Evolutionary conservation across 1,140 invertebrate genomes (phyloP).

Genomic region (Hycleus cichorii): DNA sequence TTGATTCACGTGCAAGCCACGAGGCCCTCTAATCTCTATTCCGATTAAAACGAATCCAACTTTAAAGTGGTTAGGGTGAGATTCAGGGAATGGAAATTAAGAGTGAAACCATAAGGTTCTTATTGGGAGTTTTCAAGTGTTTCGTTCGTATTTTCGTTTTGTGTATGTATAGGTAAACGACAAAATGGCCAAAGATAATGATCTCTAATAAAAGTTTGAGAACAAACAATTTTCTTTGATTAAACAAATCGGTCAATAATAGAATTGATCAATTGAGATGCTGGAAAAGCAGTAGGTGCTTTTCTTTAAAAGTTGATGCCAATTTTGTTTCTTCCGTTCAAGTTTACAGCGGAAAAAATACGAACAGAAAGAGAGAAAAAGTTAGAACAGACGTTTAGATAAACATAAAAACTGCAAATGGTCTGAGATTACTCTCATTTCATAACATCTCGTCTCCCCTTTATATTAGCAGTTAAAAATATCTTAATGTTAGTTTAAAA

Average conservation of each 20-base stretch:
- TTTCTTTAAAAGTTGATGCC: background rate
- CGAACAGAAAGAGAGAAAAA: background rate
- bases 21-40: background rate
- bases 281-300: background rate
- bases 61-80: background rate
- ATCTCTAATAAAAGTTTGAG: background rate
- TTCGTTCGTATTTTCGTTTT: too few relatives aligned
- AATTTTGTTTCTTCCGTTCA: background rate
- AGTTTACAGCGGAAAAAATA: background rate
- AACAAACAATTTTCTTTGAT: background rate
- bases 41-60: background rate
- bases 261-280: background rate
- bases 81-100: too few relatives aligned
- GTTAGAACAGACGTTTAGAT: constrained; percentile 11
- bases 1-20: constrained; percentile 1
- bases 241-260: background rate
- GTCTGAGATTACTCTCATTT: constrained; percentile 31
- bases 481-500: constrained; percentile 40
- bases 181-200: too few relatives aligned
- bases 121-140: too few relatives aligned
- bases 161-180: too few relatives aligned
- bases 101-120: too few relatives aligned
- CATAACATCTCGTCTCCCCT: constrained; percentile 31
- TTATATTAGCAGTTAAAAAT: constrained; percentile 39
- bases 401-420: constrained; percentile 17